A percentile compares a stretch with the other conserved stretches of the same genome.
Evolutionary conservation across 2,888 invertebrate genomes (phyloP).

Genomic region (Luperina nickerlii): DNA sequence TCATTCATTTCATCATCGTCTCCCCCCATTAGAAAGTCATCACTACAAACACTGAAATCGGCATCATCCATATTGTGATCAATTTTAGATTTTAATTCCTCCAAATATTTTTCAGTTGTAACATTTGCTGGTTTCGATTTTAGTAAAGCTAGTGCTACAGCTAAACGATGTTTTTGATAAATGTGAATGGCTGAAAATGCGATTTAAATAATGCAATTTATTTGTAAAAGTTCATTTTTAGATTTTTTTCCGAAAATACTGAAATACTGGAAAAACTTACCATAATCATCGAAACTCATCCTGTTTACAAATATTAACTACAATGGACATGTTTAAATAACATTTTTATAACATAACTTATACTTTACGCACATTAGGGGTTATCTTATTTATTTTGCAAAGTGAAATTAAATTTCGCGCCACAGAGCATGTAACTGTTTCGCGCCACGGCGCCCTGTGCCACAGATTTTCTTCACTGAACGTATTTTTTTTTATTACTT

Average conservation of each 20-base stretch:
- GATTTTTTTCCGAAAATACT: not conserved
- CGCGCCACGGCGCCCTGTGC: too few relatives aligned
- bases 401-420: slow-evolving; percentile 54
- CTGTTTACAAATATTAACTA: slow-evolving; percentile 44
- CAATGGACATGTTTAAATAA: slow-evolving; percentile 15
- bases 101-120: slow-evolving; percentile 70
- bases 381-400: not conserved
- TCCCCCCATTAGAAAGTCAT: slow-evolving; percentile 75
- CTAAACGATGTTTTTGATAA: slow-evolving; percentile 75
- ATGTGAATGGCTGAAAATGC: slow-evolving; percentile 75
- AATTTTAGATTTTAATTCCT: slow-evolving; percentile 70
- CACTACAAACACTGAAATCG: slow-evolving; percentile 73
- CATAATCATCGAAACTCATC: slow-evolving; percentile 79
- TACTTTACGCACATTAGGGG: not conserved
- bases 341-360: not conserved
- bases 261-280: slow-evolving; percentile 66
- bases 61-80: slow-evolving; percentile 67
- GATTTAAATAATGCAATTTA: too few relatives aligned
- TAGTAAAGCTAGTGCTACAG: slow-evolving; percentile 75
- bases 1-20: slow-evolving; percentile 52
- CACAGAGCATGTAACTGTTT: slow-evolving; percentile 5
- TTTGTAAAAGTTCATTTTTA: not conserved
- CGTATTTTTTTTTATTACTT: not conserved
- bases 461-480: not conserved
- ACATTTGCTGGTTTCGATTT: slow-evolving; percentile 75